Percentiles rank a stretch among this genome's conserved stretches.
Conservation (phyloP, 1,140 invertebrate genomes). For the Chrysoperla carnea region DNA sequence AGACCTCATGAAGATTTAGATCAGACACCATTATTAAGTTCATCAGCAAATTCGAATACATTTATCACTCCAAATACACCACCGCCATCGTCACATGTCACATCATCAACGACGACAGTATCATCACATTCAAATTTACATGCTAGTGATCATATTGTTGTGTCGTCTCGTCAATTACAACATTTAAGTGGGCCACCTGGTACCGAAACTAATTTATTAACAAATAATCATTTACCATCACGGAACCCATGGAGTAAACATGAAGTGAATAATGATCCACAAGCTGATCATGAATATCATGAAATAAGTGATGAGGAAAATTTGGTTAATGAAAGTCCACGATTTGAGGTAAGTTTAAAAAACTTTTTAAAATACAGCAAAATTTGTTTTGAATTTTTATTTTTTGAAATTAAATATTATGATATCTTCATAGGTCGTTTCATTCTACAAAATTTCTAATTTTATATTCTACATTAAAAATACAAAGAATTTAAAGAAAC, state of each 20-base stretch:
- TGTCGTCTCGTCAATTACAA: neutral
- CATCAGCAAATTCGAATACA: conserved; percentile 18
- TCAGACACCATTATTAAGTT: conserved; percentile 31
- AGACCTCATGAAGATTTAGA: conserved; percentile 67
- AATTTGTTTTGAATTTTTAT: no score
- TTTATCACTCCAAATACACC: conserved; percentile 31
- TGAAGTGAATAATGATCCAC: neutral
- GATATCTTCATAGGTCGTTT: no score
- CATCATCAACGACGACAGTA: conserved; percentile 13
- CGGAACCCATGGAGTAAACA: neutral
- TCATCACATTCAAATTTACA: conserved; percentile 20
- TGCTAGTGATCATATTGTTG: conserved; percentile 5
- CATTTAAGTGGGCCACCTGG: neutral
- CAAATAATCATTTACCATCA: neutral
- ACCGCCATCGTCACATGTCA: conserved; percentile 22
- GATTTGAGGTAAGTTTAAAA: conserved; percentile 23
- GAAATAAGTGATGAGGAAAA: conserved; percentile 81
- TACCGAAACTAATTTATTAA: neutral
- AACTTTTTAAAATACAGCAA: no score
- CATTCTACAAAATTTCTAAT: no score
- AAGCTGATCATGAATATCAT: conserved; percentile 67
- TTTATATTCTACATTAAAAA: no score
- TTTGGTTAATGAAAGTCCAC: conserved; percentile 23
- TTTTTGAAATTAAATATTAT: no score
- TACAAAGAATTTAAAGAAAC: no score